Evolutionary conservation across 2,888 invertebrate genomes (phyloP).

Genomic region (Meandrusa payeni): DNA sequence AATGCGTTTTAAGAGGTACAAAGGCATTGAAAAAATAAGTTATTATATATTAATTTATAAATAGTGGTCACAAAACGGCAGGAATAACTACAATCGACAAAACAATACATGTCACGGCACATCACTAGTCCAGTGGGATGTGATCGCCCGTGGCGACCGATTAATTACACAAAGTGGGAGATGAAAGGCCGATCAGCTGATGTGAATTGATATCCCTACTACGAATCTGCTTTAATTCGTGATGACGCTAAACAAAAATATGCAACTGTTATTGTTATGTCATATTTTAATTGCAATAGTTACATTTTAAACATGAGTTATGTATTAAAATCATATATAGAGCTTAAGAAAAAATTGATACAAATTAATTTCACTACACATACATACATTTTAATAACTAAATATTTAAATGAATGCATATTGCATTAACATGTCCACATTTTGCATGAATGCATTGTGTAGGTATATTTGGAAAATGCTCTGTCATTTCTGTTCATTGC

Average conservation of each 20-base stretch:
- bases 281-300: too few species aligned
- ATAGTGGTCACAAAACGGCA: too few species aligned
- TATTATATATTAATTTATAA: too few species aligned
- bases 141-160: conserved; percentile 55
- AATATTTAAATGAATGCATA: conserved; percentile 22
- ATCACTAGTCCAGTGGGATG: conserved; percentile 27
- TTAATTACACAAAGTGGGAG: conserved; percentile 71
- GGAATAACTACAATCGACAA: conserved; percentile 27
- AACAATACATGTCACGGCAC: conserved; percentile 4
- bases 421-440: conserved; percentile 37
- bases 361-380: too few species aligned
- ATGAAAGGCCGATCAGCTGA: conserved; percentile 75
- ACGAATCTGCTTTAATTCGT: too few species aligned
- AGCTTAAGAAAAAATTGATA: too few species aligned
- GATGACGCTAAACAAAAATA: neutral
- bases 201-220: conserved; percentile 49
- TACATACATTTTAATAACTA: too few species aligned
- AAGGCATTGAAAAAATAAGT: too few species aligned
- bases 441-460: conserved; percentile 12
- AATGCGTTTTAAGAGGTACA: too few species aligned
- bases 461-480: conserved; percentile 41
- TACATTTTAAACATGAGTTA: too few species aligned
- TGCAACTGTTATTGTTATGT: too few species aligned
- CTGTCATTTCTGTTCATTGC: conserved; percentile 65
- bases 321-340: too few species aligned